Evolutionary conservation across 1,140 invertebrate species (phyloP).

Genomic region (Bombus impatiens): DNA sequence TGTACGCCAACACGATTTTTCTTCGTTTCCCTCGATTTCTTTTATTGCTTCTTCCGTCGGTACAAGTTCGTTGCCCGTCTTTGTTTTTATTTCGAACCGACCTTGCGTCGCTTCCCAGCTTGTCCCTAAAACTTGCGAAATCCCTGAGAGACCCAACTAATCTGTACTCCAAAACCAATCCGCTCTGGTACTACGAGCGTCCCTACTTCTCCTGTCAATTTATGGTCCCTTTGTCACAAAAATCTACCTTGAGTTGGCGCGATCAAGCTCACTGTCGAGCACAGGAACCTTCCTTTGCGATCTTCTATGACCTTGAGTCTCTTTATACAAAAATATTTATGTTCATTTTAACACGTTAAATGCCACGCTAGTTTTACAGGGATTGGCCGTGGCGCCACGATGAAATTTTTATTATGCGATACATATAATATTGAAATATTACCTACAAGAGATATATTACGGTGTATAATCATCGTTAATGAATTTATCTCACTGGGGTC

Average conservation of each 20-base stretch:
- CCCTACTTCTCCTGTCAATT: constrained; percentile 50
- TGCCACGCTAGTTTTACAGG: no score
- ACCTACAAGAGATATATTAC: no score
- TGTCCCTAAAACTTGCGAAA: constrained; percentile 13
- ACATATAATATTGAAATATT: no score
- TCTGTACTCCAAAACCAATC: constrained; percentile 9
- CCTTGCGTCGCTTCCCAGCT: background rate
- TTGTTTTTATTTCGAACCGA: background rate
- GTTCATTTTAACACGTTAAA: no score
- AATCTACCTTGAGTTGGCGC: constrained; percentile 36
- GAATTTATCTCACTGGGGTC: no score
- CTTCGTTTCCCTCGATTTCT: background rate
- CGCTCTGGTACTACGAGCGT: constrained; percentile 52
- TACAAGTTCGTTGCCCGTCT: background rate
- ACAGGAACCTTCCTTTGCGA: background rate
- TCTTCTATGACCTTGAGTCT: no score
- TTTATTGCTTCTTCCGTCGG: background rate
- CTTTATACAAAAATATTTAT: no score
- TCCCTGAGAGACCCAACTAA: constrained; percentile 24
- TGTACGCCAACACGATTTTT: background rate
- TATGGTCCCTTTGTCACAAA: constrained; percentile 63
- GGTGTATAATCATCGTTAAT: no score
- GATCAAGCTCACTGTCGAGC: background rate
- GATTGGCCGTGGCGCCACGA: no score
- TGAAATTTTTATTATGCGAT: no score